Evolutionary conservation across 2,113 vertebrate genomes (phyloP), one percentile per base, ranked within the genome.

Genomic region (Capra hircus): DNA sequence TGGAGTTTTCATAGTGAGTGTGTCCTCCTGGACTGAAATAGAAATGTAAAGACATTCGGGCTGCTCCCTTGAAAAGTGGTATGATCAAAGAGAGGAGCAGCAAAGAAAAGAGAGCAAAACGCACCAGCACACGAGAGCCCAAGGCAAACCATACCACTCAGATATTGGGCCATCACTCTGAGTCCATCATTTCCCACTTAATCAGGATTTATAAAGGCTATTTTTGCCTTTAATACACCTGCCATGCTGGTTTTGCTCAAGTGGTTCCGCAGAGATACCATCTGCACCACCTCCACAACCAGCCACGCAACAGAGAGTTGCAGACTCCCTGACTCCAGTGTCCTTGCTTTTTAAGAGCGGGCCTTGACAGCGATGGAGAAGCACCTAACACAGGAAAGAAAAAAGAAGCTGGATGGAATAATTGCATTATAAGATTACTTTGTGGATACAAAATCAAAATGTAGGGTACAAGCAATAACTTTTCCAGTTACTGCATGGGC

Each of bases 211-310:
- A 97, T 85, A 95, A 94, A 91, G 48, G 62, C 7, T 50, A 0
- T 12, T 97, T 98, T 98, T 93, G 60, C 86, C 45, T 74, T 97
- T 88, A 96, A 92, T 67, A 89, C 97, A 97, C 91, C 95, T 43
- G 17, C 48, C 84, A 96, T 96, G 64, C 91, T 97, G 95, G 85
- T 97, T 74, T 97, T 98, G 88, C 90, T 96, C 92, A 96, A 95
- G 97, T 97, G 92, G 86, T 98, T 97, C 28, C 81, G 71, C 95
- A 92, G 81, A 98, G 98, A 98, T 97, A 98, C 28, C 83, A 97
- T 98, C 97, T 98, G 89, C 27, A 78, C 71, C 92, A 94, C 96
- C 97, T 98, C 96, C 5, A 36, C n/a, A 94, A 92, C 88, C 91
- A 96, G 80, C 97, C 95, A 97, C 50, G 92, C 89, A 97, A 96